Percentiles rank a stretch among this genome's conserved stretches.
Conservation (phyloP, 1,140 invertebrate genomes). For the Aphelenchoides avenae region DNA sequence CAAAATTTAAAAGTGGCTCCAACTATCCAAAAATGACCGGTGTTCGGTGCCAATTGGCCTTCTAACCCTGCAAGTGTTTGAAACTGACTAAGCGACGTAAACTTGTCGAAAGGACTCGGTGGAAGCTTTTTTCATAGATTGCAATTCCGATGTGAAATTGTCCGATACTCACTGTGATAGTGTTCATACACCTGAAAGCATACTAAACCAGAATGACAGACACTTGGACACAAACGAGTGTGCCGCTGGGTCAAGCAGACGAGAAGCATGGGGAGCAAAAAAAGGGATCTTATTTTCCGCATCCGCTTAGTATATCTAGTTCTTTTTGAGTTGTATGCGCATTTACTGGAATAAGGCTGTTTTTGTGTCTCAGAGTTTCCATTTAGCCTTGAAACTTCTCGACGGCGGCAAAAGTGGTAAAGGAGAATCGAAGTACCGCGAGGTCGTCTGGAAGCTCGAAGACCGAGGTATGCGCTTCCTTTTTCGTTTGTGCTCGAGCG, state of each 20-base stretch:
- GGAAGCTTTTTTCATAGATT: no score
- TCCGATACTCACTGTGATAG: no score
- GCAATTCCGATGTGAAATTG: no score
- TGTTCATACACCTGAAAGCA: no score
- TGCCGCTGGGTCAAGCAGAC: no score
- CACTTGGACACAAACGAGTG: no score
- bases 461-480: conserved; percentile 65
- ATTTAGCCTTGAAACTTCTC: conserved; percentile 52
- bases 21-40: conserved; percentile 7
- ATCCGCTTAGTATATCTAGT: no score
- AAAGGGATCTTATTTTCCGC: neutral
- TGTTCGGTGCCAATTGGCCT: neutral
- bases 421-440: conserved; percentile 68
- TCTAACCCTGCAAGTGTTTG: no score
- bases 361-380: neutral
- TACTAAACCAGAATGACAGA: no score
- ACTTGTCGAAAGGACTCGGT: no score
- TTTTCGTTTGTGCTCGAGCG: neutral
- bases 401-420: conserved; percentile 63
- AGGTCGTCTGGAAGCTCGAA: conserved; percentile 85
- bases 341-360: neutral
- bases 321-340: no score
- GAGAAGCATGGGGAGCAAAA: neutral
- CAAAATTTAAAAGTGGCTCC: neutral
- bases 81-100: no score